phyloP scores from a whole-genome alignment of 2,113 vertebrate genomes.

The Ceyx melanurus region DNA sequence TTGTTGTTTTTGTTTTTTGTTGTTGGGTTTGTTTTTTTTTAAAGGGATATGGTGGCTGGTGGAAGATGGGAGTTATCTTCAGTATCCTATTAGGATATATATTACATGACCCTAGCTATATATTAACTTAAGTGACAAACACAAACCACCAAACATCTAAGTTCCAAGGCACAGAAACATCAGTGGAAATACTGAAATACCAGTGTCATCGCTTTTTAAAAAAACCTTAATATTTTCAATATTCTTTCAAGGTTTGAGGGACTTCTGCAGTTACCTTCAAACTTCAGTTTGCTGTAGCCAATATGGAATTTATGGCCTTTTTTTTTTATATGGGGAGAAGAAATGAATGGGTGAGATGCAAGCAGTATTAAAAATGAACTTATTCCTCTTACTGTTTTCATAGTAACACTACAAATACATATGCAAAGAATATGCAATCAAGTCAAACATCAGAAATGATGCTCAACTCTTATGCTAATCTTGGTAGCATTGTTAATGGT shows the following conservation, averaged over 20 bases:
- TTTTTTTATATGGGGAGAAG: neutral
- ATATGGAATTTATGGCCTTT: neutral
- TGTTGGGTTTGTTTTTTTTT: neutral
- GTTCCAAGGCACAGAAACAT: neutral
- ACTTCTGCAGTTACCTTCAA: neutral
- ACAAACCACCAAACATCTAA: fast-evolving
- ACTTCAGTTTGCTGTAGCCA: neutral
- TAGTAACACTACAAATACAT: neutral
- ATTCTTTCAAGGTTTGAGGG: neutral
- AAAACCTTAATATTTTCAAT: neutral
- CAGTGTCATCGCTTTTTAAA: neutral
- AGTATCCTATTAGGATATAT: neutral
- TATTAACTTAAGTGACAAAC: neutral
- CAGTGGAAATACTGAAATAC: neutral
- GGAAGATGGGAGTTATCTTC: neutral
- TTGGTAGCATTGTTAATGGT: neutral
- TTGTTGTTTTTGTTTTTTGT: too few relatives aligned
- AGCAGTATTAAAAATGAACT: neutral
- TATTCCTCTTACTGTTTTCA: slow-evolving; percentile 12
- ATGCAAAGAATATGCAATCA: slow-evolving; percentile 25
- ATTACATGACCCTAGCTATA: neutral
- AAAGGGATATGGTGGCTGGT: neutral
- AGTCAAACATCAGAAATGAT: neutral
- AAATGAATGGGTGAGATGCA: neutral
- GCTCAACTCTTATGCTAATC: neutral